These are phyloP conservation scores for Panonychus citri DNA, from an alignment of 1,140 invertebrate species.

Conservation along the genomic window DNA sequence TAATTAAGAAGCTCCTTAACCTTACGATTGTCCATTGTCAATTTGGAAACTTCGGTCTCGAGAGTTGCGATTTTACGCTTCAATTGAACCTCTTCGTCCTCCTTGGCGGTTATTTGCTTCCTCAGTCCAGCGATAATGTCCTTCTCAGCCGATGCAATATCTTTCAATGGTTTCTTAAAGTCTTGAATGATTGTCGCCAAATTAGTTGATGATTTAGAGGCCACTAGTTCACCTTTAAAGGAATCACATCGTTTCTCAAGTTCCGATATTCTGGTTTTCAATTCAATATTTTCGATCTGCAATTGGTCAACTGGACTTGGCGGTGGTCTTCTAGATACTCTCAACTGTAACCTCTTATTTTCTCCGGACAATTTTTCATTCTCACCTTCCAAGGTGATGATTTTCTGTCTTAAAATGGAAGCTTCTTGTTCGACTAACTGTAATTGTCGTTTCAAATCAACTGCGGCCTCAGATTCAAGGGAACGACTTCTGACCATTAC, in stretches of 20 bases:
- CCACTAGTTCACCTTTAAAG: not conserved
- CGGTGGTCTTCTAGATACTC: constrained; percentile 18
- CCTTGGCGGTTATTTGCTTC: not conserved
- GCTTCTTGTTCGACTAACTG: constrained; percentile 48
- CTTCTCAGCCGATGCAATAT: not conserved
- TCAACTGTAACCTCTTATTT: constrained; percentile 35
- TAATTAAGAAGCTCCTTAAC: constrained; percentile 19
- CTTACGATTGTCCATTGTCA: not conserved
- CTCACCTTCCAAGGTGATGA: constrained; percentile 38
- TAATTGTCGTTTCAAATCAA: constrained; percentile 43
- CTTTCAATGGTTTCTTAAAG: no score
- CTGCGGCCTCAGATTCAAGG: constrained; percentile 26
- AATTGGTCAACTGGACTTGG: constrained; percentile 20
- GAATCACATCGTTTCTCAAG: constrained; percentile 36
- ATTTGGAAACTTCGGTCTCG: not conserved
- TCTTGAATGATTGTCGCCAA: not conserved
- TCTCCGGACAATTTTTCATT: constrained; percentile 45
- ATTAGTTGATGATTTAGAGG: not conserved
- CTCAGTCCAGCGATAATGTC: not conserved
- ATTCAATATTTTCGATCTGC: constrained; percentile 27
- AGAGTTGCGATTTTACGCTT: not conserved
- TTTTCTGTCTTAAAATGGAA: constrained; percentile 34
- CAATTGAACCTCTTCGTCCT: not conserved
- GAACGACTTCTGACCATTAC: constrained; percentile 23
- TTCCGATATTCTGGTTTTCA: constrained; percentile 33